Evolutionary conservation across 37 sponge, comb jelly and placozoan species (phyloP).

Genomic region (Sycon ciliatum): DNA sequence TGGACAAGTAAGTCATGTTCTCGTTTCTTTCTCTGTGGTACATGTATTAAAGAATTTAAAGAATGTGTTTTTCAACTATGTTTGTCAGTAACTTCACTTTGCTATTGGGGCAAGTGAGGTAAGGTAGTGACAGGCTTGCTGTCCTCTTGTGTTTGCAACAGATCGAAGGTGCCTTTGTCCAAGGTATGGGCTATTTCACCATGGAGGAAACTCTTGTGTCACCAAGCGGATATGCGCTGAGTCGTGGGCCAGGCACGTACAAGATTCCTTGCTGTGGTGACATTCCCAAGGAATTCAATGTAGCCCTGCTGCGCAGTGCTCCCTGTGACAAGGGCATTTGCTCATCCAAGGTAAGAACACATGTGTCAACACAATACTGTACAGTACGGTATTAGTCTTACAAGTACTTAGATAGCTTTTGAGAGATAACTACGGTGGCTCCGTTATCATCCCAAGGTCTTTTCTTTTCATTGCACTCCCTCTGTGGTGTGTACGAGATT

Average conservation of each 20-base stretch:
- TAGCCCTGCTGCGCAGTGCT: constrained; percentile 20
- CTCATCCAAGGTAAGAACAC: constrained; percentile 42
- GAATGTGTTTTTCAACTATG: too few species aligned
- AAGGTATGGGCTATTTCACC: constrained; percentile 55
- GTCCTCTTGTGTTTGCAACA: too few species aligned
- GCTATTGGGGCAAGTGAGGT: background rate
- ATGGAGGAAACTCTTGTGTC: constrained; percentile 39
- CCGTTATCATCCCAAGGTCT: too few species aligned
- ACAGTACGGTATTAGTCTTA: too few species aligned
- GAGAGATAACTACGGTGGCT: too few species aligned
- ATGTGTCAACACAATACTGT: too few species aligned
- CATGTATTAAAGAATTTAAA: too few species aligned
- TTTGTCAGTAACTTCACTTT: too few species aligned
- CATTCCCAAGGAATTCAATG: constrained; percentile 36
- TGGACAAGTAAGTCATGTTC: constrained; percentile 27
- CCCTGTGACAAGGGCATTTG: constrained; percentile 37
- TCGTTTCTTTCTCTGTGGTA: background rate
- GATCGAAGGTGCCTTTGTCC: constrained; percentile 68
- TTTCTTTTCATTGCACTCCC: too few species aligned
- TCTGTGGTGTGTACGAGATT: too few species aligned
- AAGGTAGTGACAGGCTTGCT: background rate
- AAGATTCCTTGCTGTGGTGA: constrained; percentile 42
- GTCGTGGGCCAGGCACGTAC: constrained; percentile 39
- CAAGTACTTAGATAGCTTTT: too few species aligned
- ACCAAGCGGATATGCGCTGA: constrained; percentile 22